A percentile compares a stretch with the other conserved stretches of the same genome.
These are phyloP conservation scores for Coilia nasus DNA, from an alignment of 2,797 vertebrate species.

Conservation along the genomic window DNA sequence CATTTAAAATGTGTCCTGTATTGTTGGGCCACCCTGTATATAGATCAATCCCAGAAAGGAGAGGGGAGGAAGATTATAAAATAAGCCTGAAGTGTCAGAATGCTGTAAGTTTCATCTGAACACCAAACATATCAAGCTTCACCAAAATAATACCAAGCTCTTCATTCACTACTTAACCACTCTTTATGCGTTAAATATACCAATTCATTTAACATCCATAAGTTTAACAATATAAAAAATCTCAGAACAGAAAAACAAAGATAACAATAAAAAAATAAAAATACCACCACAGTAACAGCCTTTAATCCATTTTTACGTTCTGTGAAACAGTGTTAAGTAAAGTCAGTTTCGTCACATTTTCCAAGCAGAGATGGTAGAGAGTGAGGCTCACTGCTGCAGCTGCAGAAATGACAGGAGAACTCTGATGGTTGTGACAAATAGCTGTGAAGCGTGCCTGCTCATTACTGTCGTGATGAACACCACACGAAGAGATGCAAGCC, in stretches of 20 bases:
- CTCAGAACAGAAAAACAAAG: neutral
- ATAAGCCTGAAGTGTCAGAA: neutral
- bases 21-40: no score
- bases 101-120: neutral
- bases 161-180: neutral
- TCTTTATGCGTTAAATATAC: neutral
- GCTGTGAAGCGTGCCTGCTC: slow-evolving; percentile 34
- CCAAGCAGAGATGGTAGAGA: neutral
- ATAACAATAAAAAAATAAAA: neutral
- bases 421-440: slow-evolving; percentile 38
- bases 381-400: neutral
- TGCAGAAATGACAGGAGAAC: slow-evolving; percentile 4
- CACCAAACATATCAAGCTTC: neutral
- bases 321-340: neutral
- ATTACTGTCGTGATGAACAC: slow-evolving; percentile 45
- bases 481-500: slow-evolving; percentile 51
- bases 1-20: no score
- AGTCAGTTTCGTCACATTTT: neutral
- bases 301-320: neutral
- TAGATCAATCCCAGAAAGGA: neutral
- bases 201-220: neutral
- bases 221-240: neutral
- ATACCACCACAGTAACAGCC: neutral
- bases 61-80: neutral
- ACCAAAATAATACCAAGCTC: neutral